Base-by-base conservation (phyloP, 2,888 invertebrate species). In the Malthinus seriepunctatus region DNA sequence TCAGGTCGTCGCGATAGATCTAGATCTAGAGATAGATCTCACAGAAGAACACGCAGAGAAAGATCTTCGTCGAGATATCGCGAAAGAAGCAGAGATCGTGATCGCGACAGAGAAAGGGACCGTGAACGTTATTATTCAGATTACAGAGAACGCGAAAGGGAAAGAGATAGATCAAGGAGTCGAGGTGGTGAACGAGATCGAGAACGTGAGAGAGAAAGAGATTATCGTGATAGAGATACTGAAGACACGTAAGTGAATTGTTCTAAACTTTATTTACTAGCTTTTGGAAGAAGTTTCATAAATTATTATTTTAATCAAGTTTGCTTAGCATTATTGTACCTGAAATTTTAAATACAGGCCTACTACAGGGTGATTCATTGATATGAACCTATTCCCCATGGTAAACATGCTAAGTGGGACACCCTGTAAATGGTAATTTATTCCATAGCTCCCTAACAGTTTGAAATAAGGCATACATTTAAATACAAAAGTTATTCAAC, bases 131-230 rank as follows among this genome's bases (percentile, higher is more conserved):
- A 82, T 61, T 77, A 73, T 65, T 70, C 69, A 39, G 75, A 77
- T 60, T 83, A 83, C 65, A 78, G 82, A 67, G 83, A 82, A 71
- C 82, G 85, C 51, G 84, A 84, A 53, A 78, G 84, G 51, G 86
- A 88, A 58, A 80, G 89, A 56, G 89, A 89, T 64, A 80, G 95
- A 69, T 93, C 93, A 53, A 86, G 95, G 69, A 93, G 93, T 69
- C 84, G 95, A 68, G 82, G 88, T 63, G 82, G 88, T 62, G 82
- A 80, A 68, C 80, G 85, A 48, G 85, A 87, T 52, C 80, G 88
- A 52, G 89, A 90, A 65, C 80, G 82, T 76, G 89, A 81, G 73
- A 83, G 72, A 79, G 87, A 82, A 71, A 77, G 86, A 33, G 90
- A 91, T 70, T 90, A 90, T 76, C 83, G 90, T 66, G 90, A 89